Evolutionary conservation across 1,140 invertebrate species (phyloP).

Genomic region (Saccostrea cuccullata): DNA sequence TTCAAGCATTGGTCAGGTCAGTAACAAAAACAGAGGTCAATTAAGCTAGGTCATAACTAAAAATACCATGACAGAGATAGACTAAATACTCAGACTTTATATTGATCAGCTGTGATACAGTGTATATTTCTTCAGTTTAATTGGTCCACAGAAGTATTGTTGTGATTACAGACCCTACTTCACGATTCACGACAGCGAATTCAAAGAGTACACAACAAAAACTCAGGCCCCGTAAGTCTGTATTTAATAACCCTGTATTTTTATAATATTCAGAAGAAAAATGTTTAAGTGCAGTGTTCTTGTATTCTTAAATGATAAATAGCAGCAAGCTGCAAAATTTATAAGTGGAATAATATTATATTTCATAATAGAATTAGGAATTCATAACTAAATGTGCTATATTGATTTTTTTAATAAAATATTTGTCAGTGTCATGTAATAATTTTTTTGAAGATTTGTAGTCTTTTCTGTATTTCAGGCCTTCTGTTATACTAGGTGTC

Average conservation of each 20-base stretch:
- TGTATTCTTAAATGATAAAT: too few relatives aligned
- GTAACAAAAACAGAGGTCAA: slow-evolving; percentile 52
- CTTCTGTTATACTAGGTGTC: slow-evolving; percentile 95
- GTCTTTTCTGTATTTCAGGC: slow-evolving; percentile 78
- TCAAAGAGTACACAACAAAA: slow-evolving; percentile 97
- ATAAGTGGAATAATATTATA: too few relatives aligned
- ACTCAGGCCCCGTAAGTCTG: slow-evolving; percentile 85
- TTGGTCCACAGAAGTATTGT: slow-evolving; percentile 93
- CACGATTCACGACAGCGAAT: slow-evolving; percentile 99
- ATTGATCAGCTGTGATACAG: not conserved
- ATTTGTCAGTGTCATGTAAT: too few relatives aligned
- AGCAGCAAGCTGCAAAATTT: too few relatives aligned
- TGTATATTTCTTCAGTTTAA: slow-evolving; percentile 83
- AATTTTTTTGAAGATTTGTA: too few relatives aligned
- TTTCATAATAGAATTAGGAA: too few relatives aligned
- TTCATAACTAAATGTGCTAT: too few relatives aligned
- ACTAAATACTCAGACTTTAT: not conserved
- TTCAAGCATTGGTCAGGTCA: slow-evolving; percentile 93
- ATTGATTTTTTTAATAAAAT: too few relatives aligned
- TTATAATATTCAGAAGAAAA: not conserved
- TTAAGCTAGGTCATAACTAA: not conserved
- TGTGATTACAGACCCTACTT: slow-evolving; percentile 98
- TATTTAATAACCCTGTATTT: not conserved
- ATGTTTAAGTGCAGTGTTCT: too few relatives aligned
- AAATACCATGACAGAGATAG: not conserved